Conservation (phyloP, 2,797 vertebrate species). For the Emys orbicularis region DNA sequence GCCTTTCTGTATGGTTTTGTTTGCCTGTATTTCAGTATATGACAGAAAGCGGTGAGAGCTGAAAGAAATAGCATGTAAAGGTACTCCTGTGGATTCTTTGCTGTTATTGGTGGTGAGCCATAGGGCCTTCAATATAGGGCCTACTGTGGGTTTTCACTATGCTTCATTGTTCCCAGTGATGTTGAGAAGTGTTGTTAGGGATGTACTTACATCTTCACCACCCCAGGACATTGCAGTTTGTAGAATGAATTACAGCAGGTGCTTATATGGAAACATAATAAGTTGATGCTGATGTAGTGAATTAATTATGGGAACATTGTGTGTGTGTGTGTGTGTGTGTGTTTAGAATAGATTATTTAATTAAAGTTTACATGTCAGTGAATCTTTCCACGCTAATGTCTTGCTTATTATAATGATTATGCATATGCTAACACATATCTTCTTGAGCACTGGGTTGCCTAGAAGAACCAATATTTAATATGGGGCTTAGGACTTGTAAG, state of each 20-base stretch:
- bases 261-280: neutral
- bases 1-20: neutral
- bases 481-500: neutral
- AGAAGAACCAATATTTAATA: neutral
- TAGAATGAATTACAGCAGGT: neutral
- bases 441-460: neutral
- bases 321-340: neutral
- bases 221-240: neutral
- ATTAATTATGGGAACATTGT: neutral
- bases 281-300: neutral
- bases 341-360: neutral
- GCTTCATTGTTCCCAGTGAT: neutral
- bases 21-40: neutral
- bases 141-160: neutral
- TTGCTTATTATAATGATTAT: neutral
- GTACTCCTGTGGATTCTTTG: neutral
- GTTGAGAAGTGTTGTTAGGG: neutral
- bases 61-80: neutral
- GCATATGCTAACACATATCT: neutral
- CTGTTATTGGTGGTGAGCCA: neutral
- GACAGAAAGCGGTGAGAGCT: neutral
- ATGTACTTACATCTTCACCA: neutral
- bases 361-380: neutral
- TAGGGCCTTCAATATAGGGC: neutral
- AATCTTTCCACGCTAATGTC: neutral